phyloP scores from a whole-genome alignment of 2,113 vertebrate species.

The Colaptes auratus region DNA sequence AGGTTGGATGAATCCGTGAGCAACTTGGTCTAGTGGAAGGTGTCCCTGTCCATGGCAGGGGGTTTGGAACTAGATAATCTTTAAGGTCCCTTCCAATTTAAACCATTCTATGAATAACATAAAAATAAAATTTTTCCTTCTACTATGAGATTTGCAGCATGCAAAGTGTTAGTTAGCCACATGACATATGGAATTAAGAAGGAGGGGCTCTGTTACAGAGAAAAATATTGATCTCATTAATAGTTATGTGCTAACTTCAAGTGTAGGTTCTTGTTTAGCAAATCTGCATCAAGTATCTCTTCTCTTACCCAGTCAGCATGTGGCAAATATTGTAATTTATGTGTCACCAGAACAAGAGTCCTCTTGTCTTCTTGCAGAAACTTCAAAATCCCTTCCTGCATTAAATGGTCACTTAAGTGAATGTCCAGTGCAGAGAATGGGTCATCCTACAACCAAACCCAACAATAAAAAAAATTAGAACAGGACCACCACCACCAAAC shows the following conservation, averaged over 20 bases:
- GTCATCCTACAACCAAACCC: conserved; percentile 83
- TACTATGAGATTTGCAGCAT: neutral
- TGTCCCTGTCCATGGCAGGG: too few species aligned
- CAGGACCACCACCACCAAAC: neutral
- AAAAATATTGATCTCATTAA: neutral
- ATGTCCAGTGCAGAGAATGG: conserved; percentile 98
- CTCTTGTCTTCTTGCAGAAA: conserved; percentile 96
- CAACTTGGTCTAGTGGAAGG: too few species aligned
- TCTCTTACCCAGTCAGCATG: conserved; percentile 95
- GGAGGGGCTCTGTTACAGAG: neutral
- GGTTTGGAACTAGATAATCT: too few species aligned
- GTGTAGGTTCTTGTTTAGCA: neutral
- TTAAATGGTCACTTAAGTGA: conserved; percentile 96
- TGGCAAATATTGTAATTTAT: conserved; percentile 95
- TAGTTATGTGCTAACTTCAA: neutral
- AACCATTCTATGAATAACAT: neutral
- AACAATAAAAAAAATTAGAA: neutral
- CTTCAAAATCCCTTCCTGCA: conserved; percentile 98
- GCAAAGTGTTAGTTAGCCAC: neutral
- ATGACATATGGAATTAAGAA: neutral
- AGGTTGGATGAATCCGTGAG: too few species aligned
- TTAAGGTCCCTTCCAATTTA: too few species aligned
- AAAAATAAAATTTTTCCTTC: neutral
- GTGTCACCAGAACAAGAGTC: conserved; percentile 94
- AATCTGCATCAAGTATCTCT: neutral